Conservation (phyloP, 2,797 vertebrate genomes). For the Paguma larvata region DNA sequence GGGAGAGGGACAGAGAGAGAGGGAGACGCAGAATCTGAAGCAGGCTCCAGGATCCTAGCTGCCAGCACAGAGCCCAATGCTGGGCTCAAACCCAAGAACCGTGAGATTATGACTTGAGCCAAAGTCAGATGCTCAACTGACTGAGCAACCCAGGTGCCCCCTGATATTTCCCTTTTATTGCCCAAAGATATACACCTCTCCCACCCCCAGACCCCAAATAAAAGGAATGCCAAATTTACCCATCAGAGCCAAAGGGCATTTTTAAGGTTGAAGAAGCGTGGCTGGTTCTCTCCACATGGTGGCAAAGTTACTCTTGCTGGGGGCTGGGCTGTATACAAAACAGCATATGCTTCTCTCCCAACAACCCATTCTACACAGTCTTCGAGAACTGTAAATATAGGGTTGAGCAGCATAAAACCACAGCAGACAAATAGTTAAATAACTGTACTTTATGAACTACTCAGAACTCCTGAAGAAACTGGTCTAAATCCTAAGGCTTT, state of each 20-base stretch:
- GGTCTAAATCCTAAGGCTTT: not conserved
- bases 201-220: not conserved
- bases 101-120: no score
- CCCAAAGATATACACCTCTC: not conserved
- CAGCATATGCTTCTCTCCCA: not conserved
- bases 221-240: not conserved
- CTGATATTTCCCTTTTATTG: not conserved
- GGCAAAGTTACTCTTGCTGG: not conserved
- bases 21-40: no score
- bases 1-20: no score
- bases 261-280: not conserved
- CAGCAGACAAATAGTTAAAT: not conserved
- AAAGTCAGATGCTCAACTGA: no score
- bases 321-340: not conserved
- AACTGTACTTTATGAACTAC: not conserved
- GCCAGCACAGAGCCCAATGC: no score
- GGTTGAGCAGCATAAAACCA: not conserved
- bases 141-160: no score
- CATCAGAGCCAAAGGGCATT: not conserved
- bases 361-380: not conserved
- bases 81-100: no score
- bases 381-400: not conserved
- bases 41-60: no score
- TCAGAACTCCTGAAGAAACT: not conserved
- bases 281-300: not conserved